Evolutionary conservation across 2,888 invertebrate species (phyloP), one percentile per base, ranked within the genome.

Genomic region (Protula sp.): DNA sequence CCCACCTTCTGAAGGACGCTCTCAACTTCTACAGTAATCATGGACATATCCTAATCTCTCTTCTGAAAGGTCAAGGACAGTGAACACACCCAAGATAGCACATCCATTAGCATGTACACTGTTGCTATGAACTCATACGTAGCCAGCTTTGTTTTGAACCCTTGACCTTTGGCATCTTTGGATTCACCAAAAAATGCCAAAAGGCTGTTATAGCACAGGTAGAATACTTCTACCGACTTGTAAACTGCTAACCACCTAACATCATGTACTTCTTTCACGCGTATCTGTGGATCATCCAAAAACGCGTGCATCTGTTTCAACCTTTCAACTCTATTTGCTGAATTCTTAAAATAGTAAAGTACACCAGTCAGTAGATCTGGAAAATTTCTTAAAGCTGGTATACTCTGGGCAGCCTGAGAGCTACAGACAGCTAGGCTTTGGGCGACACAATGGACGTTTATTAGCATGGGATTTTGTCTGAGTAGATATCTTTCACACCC

Each of bases 101-200:
- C 29, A 53, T 53, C 54, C 54, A 53, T 53, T 14, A 53, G 26
- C 54, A 53, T 53, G 54, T 53, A 53, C 4, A 29, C 29, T 26
- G 24, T 53, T 9, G 9, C 9, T 4, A 53, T 9, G 22, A 53
- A 53, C 4, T 27, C 26, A 9, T 53, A 19, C 9, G 4, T 14
- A 5, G 22, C 14, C 29, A 53, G 5, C 24, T 53, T 53, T 4
- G 9, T 53, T 9, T 14, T 5, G 5, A 14, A 29, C 9, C 54
- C 54, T 53, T 53, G 24, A 29, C 28, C 9, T 53, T 24, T 53
- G 45, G 45, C 45, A 38, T 38, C 45, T 38, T 38, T 38, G n/a
- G 9, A 9, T 14, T 38, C n/a, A n/a, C 9, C n/a, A n/a, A 38
- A 38, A 38, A 38, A 38, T 14, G 45, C n/a, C n/a, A 38, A n/a